Base-by-base conservation (phyloP, 2,113 vertebrate genomes). In the Alligator mississippiensis region DNA sequence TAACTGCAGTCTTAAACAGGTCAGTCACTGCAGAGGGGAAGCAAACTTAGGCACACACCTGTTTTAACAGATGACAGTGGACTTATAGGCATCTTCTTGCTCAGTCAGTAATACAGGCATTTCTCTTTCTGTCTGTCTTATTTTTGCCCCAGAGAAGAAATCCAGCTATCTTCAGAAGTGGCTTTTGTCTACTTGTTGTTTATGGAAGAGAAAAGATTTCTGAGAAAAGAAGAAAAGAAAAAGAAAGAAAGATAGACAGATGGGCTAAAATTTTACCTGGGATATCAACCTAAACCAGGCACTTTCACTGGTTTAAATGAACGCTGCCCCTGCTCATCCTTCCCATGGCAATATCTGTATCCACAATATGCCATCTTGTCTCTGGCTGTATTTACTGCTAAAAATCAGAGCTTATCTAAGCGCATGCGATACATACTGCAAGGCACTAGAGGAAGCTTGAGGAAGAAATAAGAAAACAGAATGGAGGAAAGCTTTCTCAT, bases 1-100 rank as follows among this genome's bases (percentile, higher is more conserved):
- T 81, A 89, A 68, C 58, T 21, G 4, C 19, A 84, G 57, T 82
- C 74, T 68, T 80, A 2, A 94, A 64, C 30, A 89, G 64, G 47
- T 94, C 64, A 85, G 83, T 27, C 87, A 79, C 83, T 94, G 77
- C 47, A 70, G 61, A 87, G 79, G 58, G 79, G 18, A 80, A 72
- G 2, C 34, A 79, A 11, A 16, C 55, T 28, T 61, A 18, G 62
- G 70, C 72, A 86, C 13, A 14, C 13, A 28, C 77, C 77, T 90
- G 14, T 80, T 64, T 13, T 11, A 86, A 76, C 75, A 80, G 15
- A 24, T 90, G 79, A 64, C 21, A 80, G 18, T 93, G 57, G 27
- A 72, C 25, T 82, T 80, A 10, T 4, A 77, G 82, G 25, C 7
- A 13, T 84, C 30, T 1, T 90, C 2, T 85, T 80, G 9, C 11